Evolutionary conservation across 2,797 vertebrate genomes (phyloP), one percentile per base, ranked within the genome.

Genomic region (Acestrorhynchus altus): DNA sequence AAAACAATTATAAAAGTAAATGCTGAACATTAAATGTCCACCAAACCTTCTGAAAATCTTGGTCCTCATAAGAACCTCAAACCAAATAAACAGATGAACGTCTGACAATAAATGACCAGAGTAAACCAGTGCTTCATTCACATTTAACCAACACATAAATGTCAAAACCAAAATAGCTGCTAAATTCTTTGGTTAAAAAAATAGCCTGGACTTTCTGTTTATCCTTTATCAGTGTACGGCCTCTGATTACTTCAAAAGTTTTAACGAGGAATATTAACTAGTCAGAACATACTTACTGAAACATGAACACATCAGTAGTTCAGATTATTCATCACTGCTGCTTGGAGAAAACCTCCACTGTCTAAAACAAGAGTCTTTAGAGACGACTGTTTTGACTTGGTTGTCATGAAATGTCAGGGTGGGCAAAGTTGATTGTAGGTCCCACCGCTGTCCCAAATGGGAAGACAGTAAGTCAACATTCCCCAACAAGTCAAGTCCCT

Each of bases 41-140:
- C 31, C 22, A 67, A 47, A 67, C 11, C 26, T 0, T n/a, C 4
- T 66, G 46, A 51, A 67, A 51, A n/a, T 20, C 46, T n/a, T 18
- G 1, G 26, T 11, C 44, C 18, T 49, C 16, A 31, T 61, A 39
- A 63, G n/a, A 63, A 10, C 20, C 28, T 63, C 18, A 40, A 40
- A 31, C 51, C 28, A 15, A 66, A 22, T n/a, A 44, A 44, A 46
- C 63, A 67, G 9, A 47, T 31, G n/a, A 35, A 64, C 18, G 46
- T 20, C 40, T 65, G 40, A 16, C 39, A 64, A 22, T 24, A 65
- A 65, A 26, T 46, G 13, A 16, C 1, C 26, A 51, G 51, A 31
- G 16, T 31, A 68, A 68, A 66, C 42, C 64, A 66, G 46, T 35
- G 46, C 65, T 35, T 51, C 46, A 51, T 35, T 51, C 26, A 28